phyloP scores from a whole-genome alignment of 2,888 invertebrate species.

The Monoplex corrugatus region DNA sequence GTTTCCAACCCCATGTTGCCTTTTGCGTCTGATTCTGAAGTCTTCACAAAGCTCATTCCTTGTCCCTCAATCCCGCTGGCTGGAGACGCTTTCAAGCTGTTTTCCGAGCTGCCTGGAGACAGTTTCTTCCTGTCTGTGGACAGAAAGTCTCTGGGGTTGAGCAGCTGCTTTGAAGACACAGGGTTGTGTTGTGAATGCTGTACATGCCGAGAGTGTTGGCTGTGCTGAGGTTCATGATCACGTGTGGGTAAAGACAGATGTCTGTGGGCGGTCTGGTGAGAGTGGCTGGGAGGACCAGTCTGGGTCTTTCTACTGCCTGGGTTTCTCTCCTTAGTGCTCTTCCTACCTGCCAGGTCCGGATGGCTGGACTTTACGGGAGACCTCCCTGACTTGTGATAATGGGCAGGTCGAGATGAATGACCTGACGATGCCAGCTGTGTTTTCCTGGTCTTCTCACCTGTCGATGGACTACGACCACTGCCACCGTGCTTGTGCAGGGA shows the following conservation, averaged over 20 bases:
- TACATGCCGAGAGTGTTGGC: neutral
- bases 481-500: neutral
- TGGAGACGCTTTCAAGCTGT: neutral
- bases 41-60: neutral
- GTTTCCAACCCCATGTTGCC: slow-evolving; percentile 15
- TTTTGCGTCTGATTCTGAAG: neutral
- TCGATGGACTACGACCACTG: neutral
- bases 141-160: slow-evolving; percentile 36
- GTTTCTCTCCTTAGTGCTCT: neutral
- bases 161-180: neutral
- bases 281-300: neutral
- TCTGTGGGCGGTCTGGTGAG: neutral
- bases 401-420: neutral
- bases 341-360: neutral
- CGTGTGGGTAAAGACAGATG: neutral
- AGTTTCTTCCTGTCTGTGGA: neutral
- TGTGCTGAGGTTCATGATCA: neutral
- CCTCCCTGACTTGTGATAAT: neutral
- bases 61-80: neutral
- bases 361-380: neutral
- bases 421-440: too few species aligned
- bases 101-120: neutral
- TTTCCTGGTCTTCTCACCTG: too few species aligned
- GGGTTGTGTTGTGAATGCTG: neutral
- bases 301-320: neutral